Conservation (phyloP, 2,888 invertebrate species). For the Coleophora flavipennella region DNA sequence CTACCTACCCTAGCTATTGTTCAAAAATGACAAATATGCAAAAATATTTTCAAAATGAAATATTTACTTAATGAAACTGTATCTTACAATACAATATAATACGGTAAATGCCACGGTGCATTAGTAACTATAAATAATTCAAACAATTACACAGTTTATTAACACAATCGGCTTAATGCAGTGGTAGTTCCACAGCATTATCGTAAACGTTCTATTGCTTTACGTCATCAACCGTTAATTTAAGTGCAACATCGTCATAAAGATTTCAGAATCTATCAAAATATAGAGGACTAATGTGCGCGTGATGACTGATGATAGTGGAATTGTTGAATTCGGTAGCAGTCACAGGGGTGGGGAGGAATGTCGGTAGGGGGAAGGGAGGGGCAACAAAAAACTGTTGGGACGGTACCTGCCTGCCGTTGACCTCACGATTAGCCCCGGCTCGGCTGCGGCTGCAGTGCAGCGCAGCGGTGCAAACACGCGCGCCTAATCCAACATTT, state of each 20-base stretch:
- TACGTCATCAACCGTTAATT: conserved; percentile 1
- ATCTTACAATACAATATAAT: too few species aligned
- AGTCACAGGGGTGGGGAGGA: conserved; percentile 9
- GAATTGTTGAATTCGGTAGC: conserved; percentile 52
- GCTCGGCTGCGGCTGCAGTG: conserved; percentile 35
- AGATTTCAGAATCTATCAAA: conserved; percentile 10
- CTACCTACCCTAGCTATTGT: too few species aligned
- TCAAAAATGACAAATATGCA: too few species aligned
- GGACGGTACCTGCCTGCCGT: conserved; percentile 63
- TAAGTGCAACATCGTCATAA: conserved; percentile 4
- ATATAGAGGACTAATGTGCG: conserved; percentile 2
- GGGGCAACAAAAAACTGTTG: conserved; percentile 47
- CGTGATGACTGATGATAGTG: conserved; percentile 23
- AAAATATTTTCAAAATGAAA: too few species aligned
- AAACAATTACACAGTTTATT: not conserved
- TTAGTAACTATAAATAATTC: conserved; percentile 1
- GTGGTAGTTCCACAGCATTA: conserved; percentile 2
- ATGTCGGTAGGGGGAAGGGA: conserved; percentile 23
- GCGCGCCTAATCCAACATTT: conserved; percentile 27
- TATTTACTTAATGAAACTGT: too few species aligned
- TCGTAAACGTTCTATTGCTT: conserved; percentile 2
- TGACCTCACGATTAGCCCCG: conserved; percentile 52
- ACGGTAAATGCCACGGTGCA: conserved; percentile 15
- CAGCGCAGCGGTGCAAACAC: conserved; percentile 40
- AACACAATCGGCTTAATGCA: conserved; percentile 18